phyloP scores from a whole-genome alignment of 2,888 invertebrate genomes.

The Cataglyphis cursor region DNA sequence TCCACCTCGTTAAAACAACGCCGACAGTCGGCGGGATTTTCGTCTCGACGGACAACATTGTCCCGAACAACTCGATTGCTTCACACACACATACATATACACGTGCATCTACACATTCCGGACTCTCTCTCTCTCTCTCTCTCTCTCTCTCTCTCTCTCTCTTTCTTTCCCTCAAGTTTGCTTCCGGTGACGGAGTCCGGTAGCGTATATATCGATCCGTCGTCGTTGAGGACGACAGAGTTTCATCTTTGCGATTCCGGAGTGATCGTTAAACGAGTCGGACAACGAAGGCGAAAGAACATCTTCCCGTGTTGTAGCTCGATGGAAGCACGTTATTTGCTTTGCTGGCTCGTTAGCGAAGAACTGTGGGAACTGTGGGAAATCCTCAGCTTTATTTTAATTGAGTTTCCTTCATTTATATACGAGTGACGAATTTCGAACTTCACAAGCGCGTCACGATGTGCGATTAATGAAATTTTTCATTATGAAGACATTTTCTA shows the following conservation, averaged over 20 bases:
- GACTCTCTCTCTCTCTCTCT: constrained; percentile 16
- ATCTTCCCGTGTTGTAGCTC: constrained; percentile 18
- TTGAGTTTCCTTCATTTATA: constrained; percentile 19
- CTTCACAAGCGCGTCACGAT: not conserved
- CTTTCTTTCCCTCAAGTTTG: constrained; percentile 33
- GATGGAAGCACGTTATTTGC: constrained; percentile 42
- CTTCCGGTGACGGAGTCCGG: constrained; percentile 44
- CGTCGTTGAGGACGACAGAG: constrained; percentile 30
- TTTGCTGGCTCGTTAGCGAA: constrained; percentile 34
- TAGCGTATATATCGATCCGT: constrained; percentile 32
- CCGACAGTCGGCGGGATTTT: constrained; percentile 46
- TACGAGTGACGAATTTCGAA: constrained; percentile 7
- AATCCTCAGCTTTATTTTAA: constrained; percentile 29
- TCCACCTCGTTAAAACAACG: constrained; percentile 46
- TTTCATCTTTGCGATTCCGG: constrained; percentile 47
- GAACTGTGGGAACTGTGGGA: not conserved
- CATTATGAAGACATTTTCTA: constrained; percentile 14
- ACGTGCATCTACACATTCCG: not conserved
- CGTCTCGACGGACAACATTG: constrained; percentile 45
- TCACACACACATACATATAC: not conserved
- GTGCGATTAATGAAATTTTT: not conserved
- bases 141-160: constrained; percentile 18
- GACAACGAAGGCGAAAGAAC: constrained; percentile 33
- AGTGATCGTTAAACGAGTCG: constrained; percentile 47
- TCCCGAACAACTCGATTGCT: constrained; percentile 48